Base-by-base conservation (phyloP, 2,797 vertebrate species). In the Cephalopachus bancanus region DNA sequence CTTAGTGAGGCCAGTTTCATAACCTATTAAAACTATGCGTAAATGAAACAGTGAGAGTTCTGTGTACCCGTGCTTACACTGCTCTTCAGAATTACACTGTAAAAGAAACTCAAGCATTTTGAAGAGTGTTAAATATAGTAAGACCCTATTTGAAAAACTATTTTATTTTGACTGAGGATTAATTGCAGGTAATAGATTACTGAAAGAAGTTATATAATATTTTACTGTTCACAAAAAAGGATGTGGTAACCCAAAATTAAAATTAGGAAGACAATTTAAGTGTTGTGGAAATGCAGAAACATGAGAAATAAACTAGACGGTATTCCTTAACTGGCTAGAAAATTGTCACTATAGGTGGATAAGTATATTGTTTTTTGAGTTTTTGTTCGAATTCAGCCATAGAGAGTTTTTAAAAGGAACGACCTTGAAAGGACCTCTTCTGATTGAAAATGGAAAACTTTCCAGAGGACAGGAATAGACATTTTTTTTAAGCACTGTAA, bases 221-320 rank as follows among this genome's bases (percentile, higher is more conserved):
- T 97, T 93, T 37, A 85, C 55, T 60, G 90, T 94, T 94, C 75
- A 89, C 51, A 62, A 83, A 65, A 65, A 92, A 76, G 19, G 14
- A 28, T 59, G 16, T 51, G 24, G 15, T 75, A 87, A 30, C 16
- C 16, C 5, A 67, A 44, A 84, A 67, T 94, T 89, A 91, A 93
- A 94, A 53, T 78, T 60, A 93, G 26, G 15, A 51, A 8, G 24
- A 81, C 20, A 97, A 80, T 71, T 65, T 85, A 91, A 91, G 44
- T 57, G 14, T 78, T 87, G 15, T 76, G 49, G 84, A 81, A 95
- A 89, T 86, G 17, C 33, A 85, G 49, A 88, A 91, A 37, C n/a
- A 59, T 78, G 20, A 85, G 64, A 24, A 78, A 83, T 49, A 96
- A 80, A 85, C 1, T 44, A 20, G 4, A 90, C 33, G 44, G 28